These are phyloP conservation scores for Plagiodera versicolora DNA, from an alignment of 2,888 invertebrate species.

Conservation along the genomic window DNA sequence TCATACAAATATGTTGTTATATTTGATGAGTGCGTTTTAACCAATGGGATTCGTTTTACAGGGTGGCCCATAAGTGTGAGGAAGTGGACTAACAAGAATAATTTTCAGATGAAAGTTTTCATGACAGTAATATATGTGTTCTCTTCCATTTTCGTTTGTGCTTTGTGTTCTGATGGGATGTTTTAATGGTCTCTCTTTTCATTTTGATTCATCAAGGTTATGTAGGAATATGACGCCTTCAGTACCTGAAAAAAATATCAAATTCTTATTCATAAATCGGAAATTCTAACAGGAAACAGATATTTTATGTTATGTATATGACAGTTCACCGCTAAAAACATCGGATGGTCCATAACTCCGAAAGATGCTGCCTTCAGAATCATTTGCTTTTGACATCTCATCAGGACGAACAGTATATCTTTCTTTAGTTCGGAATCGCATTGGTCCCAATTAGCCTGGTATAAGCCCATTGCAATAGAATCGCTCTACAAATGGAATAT, in stretches of 20 bases:
- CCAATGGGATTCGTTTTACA: no score
- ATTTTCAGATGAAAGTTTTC: no score
- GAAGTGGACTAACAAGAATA: no score
- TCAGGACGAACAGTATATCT: slow-evolving; percentile 25
- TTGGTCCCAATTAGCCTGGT: slow-evolving; percentile 17
- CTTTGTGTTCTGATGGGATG: no score
- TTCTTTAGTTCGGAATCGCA: slow-evolving; percentile 16
- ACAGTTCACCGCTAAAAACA: slow-evolving; percentile 23
- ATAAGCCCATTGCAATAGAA: slow-evolving; percentile 11
- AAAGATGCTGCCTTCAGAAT: slow-evolving; percentile 20
- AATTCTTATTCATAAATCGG: no score
- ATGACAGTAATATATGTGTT: no score
- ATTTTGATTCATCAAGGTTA: slow-evolving; percentile 19
- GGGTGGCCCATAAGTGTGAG: no score
- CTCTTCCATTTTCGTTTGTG: no score
- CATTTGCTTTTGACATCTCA: slow-evolving; percentile 18
- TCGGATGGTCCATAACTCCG: slow-evolving; percentile 23
- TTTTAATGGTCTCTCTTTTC: background rate
- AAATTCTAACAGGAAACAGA: no score
- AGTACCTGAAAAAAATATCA: slow-evolving; percentile 19
- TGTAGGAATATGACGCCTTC: slow-evolving; percentile 27
- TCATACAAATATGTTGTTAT: no score
- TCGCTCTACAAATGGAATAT: slow-evolving; percentile 10
- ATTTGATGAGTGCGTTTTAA: no score
- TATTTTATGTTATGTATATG: no score